Conservation (phyloP, 2,797 vertebrate species). For the Thalassophryne amazonica region DNA sequence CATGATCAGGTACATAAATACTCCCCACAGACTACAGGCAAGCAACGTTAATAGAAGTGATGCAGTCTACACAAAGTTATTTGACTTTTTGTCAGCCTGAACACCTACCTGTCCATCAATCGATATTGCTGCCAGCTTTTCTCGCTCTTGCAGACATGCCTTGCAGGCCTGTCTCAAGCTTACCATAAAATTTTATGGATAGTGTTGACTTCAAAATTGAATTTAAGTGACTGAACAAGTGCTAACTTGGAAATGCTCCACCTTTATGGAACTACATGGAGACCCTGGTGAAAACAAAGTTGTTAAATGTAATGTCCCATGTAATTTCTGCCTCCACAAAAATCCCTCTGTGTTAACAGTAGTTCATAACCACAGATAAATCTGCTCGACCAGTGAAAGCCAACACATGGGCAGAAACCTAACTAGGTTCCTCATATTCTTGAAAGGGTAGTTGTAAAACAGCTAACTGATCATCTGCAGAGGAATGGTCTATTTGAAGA, state of each 20-base stretch:
- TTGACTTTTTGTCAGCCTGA: neutral
- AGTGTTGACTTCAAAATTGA: conserved; percentile 58
- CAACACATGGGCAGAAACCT: conserved; percentile 36
- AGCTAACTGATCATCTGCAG: too few relatives aligned
- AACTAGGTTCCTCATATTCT: conserved; percentile 36
- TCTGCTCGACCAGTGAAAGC: conserved; percentile 33
- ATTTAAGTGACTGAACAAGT: conserved; percentile 62
- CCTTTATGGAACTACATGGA: conserved; percentile 61
- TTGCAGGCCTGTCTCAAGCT: conserved; percentile 19
- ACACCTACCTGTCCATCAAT: conserved; percentile 9
- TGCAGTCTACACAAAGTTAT: neutral
- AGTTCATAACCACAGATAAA: conserved; percentile 62
- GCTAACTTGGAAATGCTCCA: conserved; percentile 53
- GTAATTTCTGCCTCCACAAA: conserved; percentile 71
- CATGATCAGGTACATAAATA: neutral
- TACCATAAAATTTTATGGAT: conserved; percentile 46
- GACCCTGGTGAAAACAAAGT: conserved; percentile 67
- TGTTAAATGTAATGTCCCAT: conserved; percentile 76
- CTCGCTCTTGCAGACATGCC: conserved; percentile 14
- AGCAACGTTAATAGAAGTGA: neutral
- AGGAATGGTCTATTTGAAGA: too few relatives aligned
- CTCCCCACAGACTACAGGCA: too few relatives aligned
- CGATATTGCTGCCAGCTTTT: neutral
- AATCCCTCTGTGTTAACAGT: conserved; percentile 57
- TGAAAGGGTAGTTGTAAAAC: conserved; percentile 8